Conservation (phyloP, 2,888 invertebrate genomes). For the Sarcophaga caerulescens region DNA sequence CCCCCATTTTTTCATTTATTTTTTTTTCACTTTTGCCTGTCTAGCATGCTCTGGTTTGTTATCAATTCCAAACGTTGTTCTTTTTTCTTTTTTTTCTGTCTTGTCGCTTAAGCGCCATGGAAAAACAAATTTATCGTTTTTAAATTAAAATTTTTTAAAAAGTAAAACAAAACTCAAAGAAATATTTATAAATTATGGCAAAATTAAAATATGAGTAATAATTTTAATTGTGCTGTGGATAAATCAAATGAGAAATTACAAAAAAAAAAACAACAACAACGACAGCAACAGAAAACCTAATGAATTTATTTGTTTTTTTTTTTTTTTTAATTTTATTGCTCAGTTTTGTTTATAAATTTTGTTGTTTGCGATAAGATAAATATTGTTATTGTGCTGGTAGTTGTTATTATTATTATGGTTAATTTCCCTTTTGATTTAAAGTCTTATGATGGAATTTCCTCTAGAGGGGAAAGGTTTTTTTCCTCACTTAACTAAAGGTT, state of each 20-base stretch:
- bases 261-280: background rate
- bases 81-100: background rate
- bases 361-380: background rate
- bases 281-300: background rate
- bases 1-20: background rate
- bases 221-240: constrained; percentile 11
- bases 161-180: background rate
- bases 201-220: background rate
- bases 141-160: background rate
- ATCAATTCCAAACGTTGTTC: background rate
- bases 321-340: background rate
- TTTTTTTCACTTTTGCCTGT: background rate
- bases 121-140: background rate
- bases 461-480: background rate
- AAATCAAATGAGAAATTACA: constrained; percentile 19
- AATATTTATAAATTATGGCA: background rate
- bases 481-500: background rate
- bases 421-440: background rate
- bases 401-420: background rate
- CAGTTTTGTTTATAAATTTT: background rate
- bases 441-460: background rate
- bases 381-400: background rate
- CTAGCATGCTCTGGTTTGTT: background rate
- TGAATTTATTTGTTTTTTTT: background rate
- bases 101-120: background rate